These are phyloP conservation scores for Tursiops truncatus DNA, from an alignment of 2,113 vertebrate genomes.

Conservation along the genomic window DNA sequence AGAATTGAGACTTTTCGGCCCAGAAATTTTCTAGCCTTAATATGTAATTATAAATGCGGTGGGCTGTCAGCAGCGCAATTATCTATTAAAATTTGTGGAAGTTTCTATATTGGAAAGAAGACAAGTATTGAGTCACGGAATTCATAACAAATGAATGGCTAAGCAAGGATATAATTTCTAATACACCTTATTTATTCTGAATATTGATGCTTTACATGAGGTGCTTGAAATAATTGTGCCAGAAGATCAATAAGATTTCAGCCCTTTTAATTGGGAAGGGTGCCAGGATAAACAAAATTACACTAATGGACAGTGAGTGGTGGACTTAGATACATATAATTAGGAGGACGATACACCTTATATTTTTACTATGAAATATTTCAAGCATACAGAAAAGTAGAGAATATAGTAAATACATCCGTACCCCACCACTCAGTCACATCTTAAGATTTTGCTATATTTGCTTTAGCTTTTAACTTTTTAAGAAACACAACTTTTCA, in stretches of 20 bases:
- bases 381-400: conserved; percentile 9
- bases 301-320: background rate
- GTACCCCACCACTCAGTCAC: background rate
- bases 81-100: background rate
- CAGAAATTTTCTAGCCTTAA: background rate
- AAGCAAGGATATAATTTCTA: background rate
- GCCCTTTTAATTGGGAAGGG: background rate
- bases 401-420: background rate
- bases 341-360: background rate
- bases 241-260: conserved; percentile 1
- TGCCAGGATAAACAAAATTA: background rate
- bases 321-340: background rate
- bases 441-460: background rate
- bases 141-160: conserved; percentile 3
- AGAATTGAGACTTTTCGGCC: background rate
- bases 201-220: background rate
- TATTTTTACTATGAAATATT: background rate
- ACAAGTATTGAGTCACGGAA: background rate
- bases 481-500: background rate
- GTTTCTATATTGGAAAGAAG: background rate
- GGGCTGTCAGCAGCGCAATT: background rate
- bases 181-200: background rate
- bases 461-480: background rate
- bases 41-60: background rate
- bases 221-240: background rate